A percentile compares a stretch with the other conserved stretches of the same genome.
Conservation (phyloP, 2,113 vertebrate genomes). For the Physeter macrocephalus region DNA sequence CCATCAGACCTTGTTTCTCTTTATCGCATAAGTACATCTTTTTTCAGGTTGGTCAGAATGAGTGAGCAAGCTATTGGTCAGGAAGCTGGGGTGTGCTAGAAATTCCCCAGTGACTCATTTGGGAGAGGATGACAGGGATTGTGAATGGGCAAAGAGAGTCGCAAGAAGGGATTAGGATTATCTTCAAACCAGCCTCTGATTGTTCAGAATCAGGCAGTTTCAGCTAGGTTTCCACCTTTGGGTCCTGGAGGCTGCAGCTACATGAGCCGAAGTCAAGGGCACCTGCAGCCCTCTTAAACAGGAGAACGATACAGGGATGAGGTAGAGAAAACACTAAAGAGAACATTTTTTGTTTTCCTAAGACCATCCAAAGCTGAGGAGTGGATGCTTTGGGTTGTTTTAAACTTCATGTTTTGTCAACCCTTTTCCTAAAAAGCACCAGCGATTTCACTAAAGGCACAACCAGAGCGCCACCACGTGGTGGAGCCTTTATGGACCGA, state of each 20-base stretch:
- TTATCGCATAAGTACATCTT: neutral
- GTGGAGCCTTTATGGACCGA: slow-evolving; percentile 16
- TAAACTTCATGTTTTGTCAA: slow-evolving; percentile 1
- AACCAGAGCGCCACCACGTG: slow-evolving; percentile 75
- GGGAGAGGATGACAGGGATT: neutral
- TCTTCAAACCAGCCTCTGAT: neutral
- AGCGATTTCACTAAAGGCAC: slow-evolving; percentile 51
- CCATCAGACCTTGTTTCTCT: neutral
- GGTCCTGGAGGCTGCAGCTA: fast-evolving
- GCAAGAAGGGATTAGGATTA: neutral
- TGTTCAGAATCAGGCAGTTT: neutral
- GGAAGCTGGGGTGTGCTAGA: neutral
- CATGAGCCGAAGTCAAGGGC: neutral
- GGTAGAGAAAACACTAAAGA: neutral
- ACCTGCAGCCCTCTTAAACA: neutral
- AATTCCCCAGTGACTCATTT: neutral
- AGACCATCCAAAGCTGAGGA: neutral
- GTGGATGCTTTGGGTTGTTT: neutral
- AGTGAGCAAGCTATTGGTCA: neutral
- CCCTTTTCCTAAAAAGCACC: neutral
- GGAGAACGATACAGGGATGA: neutral
- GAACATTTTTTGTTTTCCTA: neutral
- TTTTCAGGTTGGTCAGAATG: neutral
- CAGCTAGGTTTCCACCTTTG: neutral
- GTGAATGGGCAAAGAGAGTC: neutral